Evolutionary conservation across 1,140 invertebrate genomes (phyloP).

Genomic region (Drosophila sp.): DNA sequence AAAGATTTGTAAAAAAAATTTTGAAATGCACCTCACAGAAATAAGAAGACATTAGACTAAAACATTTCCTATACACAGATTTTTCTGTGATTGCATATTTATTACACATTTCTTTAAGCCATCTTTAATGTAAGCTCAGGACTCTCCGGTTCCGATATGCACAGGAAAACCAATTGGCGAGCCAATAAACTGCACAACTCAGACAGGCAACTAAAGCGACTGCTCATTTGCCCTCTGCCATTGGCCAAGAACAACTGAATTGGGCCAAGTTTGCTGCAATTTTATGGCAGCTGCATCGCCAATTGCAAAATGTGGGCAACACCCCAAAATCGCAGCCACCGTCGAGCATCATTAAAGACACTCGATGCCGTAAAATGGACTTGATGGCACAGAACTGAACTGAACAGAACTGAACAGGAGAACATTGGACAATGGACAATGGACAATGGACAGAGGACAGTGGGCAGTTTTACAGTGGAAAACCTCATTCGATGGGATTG

Average conservation of each 20-base stretch:
- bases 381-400: slow-evolving; percentile 22
- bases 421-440: background rate
- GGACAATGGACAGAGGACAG: background rate
- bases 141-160: too few relatives aligned
- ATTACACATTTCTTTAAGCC: too few relatives aligned
- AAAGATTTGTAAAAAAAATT: too few relatives aligned
- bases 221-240: slow-evolving; percentile 1
- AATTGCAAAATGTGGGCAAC: slow-evolving; percentile 24
- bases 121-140: too few relatives aligned
- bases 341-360: slow-evolving; percentile 39
- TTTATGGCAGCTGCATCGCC: slow-evolving; percentile 42
- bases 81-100: too few relatives aligned
- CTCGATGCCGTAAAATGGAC: slow-evolving; percentile 31
- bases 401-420: background rate
- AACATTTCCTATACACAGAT: too few relatives aligned
- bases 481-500: background rate
- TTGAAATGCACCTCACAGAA: too few relatives aligned
- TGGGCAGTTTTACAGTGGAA: too few relatives aligned
- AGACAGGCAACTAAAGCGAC: background rate
- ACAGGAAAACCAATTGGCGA: background rate
- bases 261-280: slow-evolving; percentile 22
- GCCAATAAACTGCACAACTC: background rate
- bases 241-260: slow-evolving; percentile 1
- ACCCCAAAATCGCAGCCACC: slow-evolving; percentile 35
- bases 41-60: too few relatives aligned